Base-by-base conservation (phyloP, 2,113 vertebrate species). In the Plecotus auritus region DNA sequence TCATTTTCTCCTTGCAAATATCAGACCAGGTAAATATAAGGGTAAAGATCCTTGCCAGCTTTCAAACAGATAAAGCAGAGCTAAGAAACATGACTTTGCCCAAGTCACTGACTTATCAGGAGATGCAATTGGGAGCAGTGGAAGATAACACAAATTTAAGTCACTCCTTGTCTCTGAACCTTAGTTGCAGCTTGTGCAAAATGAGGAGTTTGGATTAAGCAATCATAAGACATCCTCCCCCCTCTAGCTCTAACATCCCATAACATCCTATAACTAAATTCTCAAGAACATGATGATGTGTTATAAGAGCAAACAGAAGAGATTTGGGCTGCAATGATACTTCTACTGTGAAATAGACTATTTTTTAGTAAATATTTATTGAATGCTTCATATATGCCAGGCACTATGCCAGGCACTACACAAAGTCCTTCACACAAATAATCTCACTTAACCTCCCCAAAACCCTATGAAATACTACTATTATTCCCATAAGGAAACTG, bases 41-140 rank as follows among this genome's bases (percentile, higher is more conserved):
- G 69, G 32, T 32, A 94, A 69, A 51, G 42, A 37, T 94, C 47
- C 23, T 70, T 74, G 20, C 3, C 64, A 64, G 28, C 94, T 96
- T 87, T 96, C 51, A 91, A 85, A 82, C 23, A 45, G 47, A 93
- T 91, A 91, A 94, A 91, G 78, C 17, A 92, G 92, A 35, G 37
- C 12, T 40, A 92, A 49, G 45, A 95, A 69, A 95, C 9, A 66
- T 74, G 13, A 93, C 28, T 76, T 93, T 86, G 26, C 47, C 67
- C 30, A 70, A 81, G 47, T 85, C 67, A 92, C 12, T 93, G 59
- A 77, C n/a, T 86, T 73, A 83, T 88, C 80, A 73, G 73, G 78
- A 91, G 26, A 14, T 95, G 13, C 18, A 82, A 59, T 4, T 42
- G 32, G 40, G 32, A 82, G 1, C 30, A 59, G 49, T 20, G 18